Percentiles rank a stretch among this genome's conserved stretches.
phyloP scores from a whole-genome alignment of 2,888 invertebrate genomes.

The Yponomeuta malinellus region DNA sequence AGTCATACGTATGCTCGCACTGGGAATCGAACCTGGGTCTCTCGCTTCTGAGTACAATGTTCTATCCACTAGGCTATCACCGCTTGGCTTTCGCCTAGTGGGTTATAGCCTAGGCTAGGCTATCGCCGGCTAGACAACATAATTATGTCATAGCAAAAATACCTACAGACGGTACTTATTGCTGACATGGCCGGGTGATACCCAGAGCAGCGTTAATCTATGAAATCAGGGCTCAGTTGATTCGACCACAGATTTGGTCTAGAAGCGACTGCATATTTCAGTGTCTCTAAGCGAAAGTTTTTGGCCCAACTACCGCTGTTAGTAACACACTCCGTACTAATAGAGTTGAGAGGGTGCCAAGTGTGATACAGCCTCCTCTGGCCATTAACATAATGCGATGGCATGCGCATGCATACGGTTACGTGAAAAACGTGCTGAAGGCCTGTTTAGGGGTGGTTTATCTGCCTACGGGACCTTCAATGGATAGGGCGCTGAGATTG shows the following conservation, averaged over 20 bases:
- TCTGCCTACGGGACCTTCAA: not conserved
- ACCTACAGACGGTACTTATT: no score
- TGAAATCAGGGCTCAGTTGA: no score
- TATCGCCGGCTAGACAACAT: no score
- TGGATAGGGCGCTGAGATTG: not conserved
- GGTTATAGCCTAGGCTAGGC: no score
- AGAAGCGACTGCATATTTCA: not conserved
- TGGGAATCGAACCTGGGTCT: no score
- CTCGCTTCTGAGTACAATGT: no score
- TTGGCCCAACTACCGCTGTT: not conserved
- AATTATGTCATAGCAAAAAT: no score
- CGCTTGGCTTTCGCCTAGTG: no score
- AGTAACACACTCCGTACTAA: not conserved
- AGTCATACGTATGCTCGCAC: no score
- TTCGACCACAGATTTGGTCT: not conserved
- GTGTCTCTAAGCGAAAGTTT: not conserved
- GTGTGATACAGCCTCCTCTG: not conserved
- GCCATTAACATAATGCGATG: not conserved
- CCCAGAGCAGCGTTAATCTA: no score
- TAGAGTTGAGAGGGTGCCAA: slow-evolving; percentile 1
- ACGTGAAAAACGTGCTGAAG: not conserved
- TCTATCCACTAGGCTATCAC: no score
- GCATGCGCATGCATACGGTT: not conserved
- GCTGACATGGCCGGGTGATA: no score
- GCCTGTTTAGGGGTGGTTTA: not conserved